phyloP scores from a whole-genome alignment of 2,113 vertebrate species.

The Chroicocephalus ridibundus region DNA sequence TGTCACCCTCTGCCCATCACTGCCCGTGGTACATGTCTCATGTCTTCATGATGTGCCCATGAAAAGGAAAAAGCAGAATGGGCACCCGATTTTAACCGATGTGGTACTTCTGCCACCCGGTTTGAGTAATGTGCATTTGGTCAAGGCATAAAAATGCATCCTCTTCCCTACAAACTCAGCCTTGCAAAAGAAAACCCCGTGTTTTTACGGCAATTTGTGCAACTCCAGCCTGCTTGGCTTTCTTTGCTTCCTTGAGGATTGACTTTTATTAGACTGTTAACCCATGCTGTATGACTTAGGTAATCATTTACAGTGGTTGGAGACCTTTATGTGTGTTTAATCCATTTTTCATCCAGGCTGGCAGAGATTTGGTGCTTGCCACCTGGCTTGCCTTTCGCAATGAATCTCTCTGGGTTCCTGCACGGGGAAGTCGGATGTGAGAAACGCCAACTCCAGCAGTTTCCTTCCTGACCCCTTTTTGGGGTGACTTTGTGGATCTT shows the following conservation, averaged over 20 bases:
- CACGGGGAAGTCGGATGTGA: neutral
- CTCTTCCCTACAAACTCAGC: neutral
- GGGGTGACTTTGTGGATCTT: neutral
- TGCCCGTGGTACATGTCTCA: accelerated
- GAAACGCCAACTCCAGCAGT: neutral
- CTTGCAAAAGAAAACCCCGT: neutral
- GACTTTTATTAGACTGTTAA: neutral
- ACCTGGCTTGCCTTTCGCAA: neutral
- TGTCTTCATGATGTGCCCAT: neutral
- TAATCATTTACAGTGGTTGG: neutral
- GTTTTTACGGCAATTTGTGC: neutral
- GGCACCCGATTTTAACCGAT: accelerated
- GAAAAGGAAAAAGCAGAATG: neutral
- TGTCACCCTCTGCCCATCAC: neutral
- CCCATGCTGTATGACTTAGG: neutral
- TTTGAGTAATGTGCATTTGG: neutral
- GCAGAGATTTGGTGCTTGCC: neutral
- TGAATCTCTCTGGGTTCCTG: neutral
- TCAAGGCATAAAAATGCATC: neutral
- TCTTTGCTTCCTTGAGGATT: neutral
- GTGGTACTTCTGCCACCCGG: neutral
- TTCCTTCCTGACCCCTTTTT: neutral
- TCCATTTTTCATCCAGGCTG: neutral
- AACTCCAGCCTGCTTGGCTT: neutral
- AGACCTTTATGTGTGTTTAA: neutral